phyloP scores from a whole-genome alignment of 1,140 invertebrate species.

The Antheraea pernyi region DNA sequence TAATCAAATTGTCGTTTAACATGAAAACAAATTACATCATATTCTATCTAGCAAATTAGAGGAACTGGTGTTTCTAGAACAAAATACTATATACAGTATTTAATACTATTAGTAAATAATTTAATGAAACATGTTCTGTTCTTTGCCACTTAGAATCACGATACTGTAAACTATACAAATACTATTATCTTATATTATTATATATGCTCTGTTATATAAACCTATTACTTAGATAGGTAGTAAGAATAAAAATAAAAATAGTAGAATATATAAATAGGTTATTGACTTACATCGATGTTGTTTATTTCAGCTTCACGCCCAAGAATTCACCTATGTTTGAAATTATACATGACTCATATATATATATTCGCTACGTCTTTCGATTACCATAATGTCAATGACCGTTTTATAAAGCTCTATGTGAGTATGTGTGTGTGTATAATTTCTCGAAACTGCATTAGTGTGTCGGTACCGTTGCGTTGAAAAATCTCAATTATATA shows the following conservation, averaged over 20 bases:
- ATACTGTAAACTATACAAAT: no score
- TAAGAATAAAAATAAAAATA: background rate
- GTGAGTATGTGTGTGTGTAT: background rate
- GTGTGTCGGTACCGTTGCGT: background rate
- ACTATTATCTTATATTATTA: no score
- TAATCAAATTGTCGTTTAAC: no score
- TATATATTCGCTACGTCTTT: background rate
- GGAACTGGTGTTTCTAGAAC: no score
- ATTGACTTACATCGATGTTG: background rate
- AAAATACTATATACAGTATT: no score
- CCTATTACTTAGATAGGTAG: no score
- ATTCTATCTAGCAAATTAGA: no score
- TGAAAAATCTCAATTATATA: background rate
- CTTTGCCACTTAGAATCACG: no score
- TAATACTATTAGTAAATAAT: no score
- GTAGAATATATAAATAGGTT: background rate
- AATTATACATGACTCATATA: background rate
- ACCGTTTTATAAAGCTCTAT: background rate
- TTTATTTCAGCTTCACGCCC: background rate
- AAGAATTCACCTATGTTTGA: background rate
- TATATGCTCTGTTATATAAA: no score
- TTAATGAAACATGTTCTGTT: no score
- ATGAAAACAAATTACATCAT: no score
- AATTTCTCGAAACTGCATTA: background rate
- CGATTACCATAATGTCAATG: slow-evolving; percentile 1